A percentile compares a stretch with the other conserved stretches of the same genome.
Conservation (phyloP, 2,797 vertebrate species). For the Propithecus deckenii region DNA sequence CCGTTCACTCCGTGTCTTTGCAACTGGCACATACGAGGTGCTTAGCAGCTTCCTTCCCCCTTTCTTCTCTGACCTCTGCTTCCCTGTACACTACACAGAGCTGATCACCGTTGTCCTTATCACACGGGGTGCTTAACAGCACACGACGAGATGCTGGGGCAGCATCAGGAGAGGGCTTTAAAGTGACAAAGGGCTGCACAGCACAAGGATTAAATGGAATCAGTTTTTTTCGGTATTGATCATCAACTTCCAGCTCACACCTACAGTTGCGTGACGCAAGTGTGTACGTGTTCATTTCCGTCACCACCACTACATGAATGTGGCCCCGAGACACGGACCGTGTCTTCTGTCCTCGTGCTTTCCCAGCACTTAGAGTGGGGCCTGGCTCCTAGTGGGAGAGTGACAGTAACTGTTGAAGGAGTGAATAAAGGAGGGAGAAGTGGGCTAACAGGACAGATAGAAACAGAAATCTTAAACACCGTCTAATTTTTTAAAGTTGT, state of each 20-base stretch:
- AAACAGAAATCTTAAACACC: neutral
- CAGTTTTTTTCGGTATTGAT: neutral
- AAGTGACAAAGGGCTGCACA: too few species aligned
- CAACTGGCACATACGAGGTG: fast-evolving
- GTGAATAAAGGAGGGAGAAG: neutral
- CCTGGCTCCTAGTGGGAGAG: neutral
- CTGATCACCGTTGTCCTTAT: neutral
- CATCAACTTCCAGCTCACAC: neutral
- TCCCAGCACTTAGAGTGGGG: neutral
- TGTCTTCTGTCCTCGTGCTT: neutral
- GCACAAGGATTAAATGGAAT: neutral
- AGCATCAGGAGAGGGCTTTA: neutral
- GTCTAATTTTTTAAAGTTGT: neutral
- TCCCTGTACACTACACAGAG: neutral
- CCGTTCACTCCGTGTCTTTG: neutral
- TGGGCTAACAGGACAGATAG: neutral
- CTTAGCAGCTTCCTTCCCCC: neutral
- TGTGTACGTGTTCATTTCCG: neutral
- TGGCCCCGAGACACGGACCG: neutral
- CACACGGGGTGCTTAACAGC: neutral
- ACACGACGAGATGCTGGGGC: neutral
- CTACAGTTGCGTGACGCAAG: neutral
- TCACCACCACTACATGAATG: neutral
- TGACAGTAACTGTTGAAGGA: neutral
- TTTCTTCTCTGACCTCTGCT: neutral